phyloP scores from a whole-genome alignment of 2,113 vertebrate species.

The Ornithorhynchus anatinus region DNA sequence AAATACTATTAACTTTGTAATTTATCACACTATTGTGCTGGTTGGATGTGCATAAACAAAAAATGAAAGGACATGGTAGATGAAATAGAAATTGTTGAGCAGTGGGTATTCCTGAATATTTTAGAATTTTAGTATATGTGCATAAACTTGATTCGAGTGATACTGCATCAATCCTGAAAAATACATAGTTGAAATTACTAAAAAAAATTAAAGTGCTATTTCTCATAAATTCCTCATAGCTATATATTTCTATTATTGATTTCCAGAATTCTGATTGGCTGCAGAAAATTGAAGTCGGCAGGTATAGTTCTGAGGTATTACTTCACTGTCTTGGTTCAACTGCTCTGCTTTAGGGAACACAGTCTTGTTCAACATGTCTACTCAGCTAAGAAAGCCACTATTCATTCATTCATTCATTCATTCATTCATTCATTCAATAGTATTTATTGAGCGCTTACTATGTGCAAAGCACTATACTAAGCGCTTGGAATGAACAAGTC shows the following conservation, averaged over 20 bases:
- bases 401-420: too few relatives aligned
- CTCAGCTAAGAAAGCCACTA: conserved; percentile 15
- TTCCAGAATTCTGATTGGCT: conserved; percentile 35
- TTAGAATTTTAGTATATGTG: neutral
- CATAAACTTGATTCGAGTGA: neutral
- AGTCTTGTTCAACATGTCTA: conserved; percentile 1
- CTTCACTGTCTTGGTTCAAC: neutral
- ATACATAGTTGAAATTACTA: neutral
- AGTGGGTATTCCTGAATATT: neutral
- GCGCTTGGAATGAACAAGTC: too few relatives aligned
- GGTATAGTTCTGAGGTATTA: neutral
- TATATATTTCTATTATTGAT: neutral
- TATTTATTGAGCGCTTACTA: too few relatives aligned
- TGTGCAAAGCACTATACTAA: too few relatives aligned
- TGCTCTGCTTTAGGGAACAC: neutral
- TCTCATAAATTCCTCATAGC: neutral
- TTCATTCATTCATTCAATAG: too few relatives aligned
- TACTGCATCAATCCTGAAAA: neutral
- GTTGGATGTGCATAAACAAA: neutral
- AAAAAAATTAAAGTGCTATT: neutral
- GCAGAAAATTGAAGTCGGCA: conserved; percentile 22
- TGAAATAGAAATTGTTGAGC: neutral
- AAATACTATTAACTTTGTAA: conserved; percentile 24
- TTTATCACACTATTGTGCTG: conserved; percentile 2
- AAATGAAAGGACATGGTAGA: neutral